Conservation (phyloP, 2,888 invertebrate genomes). For the Dolichopus griseipennis region DNA sequence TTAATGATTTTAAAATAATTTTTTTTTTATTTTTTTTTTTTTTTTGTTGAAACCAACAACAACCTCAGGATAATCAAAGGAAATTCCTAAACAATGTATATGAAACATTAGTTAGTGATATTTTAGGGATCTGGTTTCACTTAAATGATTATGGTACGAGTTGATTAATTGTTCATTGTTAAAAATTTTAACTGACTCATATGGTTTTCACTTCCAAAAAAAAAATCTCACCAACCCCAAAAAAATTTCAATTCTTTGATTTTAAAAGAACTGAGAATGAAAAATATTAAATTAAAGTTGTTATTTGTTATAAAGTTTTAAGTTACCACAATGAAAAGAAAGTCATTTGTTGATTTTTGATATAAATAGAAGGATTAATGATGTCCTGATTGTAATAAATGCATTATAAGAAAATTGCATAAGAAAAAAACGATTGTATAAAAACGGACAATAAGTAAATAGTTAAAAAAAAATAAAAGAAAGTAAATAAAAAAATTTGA, state of each 20-base stretch:
- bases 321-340: neutral
- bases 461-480: neutral
- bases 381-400: neutral
- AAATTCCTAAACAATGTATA: neutral
- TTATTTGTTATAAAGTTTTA: too few species aligned
- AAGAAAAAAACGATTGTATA: neutral
- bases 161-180: slow-evolving; percentile 6
- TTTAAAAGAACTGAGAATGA: too few species aligned
- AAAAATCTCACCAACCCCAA: too few species aligned
- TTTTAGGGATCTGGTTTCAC: neutral
- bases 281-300: too few species aligned
- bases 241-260: too few species aligned
- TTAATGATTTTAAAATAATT: too few species aligned
- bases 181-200: neutral
- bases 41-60: too few species aligned
- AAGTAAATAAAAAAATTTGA: too few species aligned
- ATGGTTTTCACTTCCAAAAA: too few species aligned
- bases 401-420: neutral
- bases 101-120: neutral
- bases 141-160: neutral
- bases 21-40: too few species aligned
- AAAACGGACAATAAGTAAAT: neutral
- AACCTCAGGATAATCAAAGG: too few species aligned
- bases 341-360: slow-evolving; percentile 4
- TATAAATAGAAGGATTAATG: slow-evolving; percentile 1